Base-by-base conservation (phyloP, 2,113 vertebrate genomes). In the Chitala chitala region DNA sequence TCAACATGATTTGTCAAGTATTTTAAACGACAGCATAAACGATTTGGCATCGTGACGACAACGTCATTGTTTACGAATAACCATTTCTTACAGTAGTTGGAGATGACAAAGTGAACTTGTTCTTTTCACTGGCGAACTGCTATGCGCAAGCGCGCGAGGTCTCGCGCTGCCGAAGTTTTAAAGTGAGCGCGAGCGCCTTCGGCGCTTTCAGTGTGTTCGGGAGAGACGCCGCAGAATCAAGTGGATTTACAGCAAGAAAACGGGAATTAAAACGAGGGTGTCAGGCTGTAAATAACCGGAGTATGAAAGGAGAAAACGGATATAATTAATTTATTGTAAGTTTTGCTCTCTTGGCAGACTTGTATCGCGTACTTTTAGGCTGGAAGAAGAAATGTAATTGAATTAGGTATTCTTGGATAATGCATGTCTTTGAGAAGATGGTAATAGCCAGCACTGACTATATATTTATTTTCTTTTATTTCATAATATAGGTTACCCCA, bases 61-160 rank as follows among this genome's bases (percentile, higher is more conserved):
- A n/a, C n/a, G n/a, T n/a, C n/a, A n/a, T n/a, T n/a, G n/a, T n/a
- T n/a, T n/a, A n/a, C n/a, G n/a, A n/a, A n/a, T n/a, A 26, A 59
- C 64, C 40, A 22, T n/a, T 38, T 33, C 29, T 15, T 10, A 38
- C 17, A 44, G 22, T 1, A 26, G 20, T 26, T 66, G 20, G 17
- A 12, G 61, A 4, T 12, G n/a, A 10, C 8, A 44, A 40, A 66
- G 64, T 66, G 40, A 42, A 22, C 1, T n/a, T 42, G 4, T 66
- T n/a, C 1, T 24, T 44, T 46, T 22, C 15, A 9, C 9, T 5
- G 64, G 13, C 38, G 22, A 54, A 22, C 31, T 46, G n/a, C 22
- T 59, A 38, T 24, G 72, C 72, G 72, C 72, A 73, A 40, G 72
- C 72, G 72, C 72, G 72, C 40, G 10, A 26, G 3, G 46, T n/a